phyloP scores from a whole-genome alignment of 2,888 invertebrate genomes.

The Pterostichus niger region DNA sequence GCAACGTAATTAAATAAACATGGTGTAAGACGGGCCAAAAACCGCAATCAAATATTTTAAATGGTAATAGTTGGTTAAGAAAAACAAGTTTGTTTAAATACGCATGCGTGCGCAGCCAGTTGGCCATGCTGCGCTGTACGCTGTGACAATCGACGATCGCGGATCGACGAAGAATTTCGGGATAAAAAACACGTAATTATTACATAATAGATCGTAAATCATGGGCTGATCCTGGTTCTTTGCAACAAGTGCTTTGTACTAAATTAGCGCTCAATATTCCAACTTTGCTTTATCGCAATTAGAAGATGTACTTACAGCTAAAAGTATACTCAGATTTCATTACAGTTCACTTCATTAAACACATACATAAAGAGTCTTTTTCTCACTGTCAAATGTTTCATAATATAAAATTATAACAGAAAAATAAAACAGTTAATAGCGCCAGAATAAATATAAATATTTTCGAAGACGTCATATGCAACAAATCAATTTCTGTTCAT shows the following conservation, averaged over 20 bases:
- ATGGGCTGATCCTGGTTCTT: slow-evolving; percentile 38
- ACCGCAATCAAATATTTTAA: slow-evolving; percentile 66
- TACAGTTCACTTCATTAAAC: too few relatives aligned
- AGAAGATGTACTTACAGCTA: too few relatives aligned
- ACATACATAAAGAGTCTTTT: too few relatives aligned
- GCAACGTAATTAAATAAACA: slow-evolving; percentile 65
- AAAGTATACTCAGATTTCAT: too few relatives aligned
- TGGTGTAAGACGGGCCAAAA: slow-evolving; percentile 59
- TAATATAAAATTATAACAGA: too few relatives aligned
- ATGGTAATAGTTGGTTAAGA: slow-evolving; percentile 60
- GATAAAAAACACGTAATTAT: slow-evolving; percentile 64
- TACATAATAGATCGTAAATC: slow-evolving; percentile 66
- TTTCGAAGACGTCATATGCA: too few relatives aligned
- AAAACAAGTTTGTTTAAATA: slow-evolving; percentile 59
- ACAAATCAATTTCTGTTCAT: too few relatives aligned
- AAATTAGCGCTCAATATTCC: slow-evolving; percentile 32
- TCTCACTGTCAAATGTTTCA: too few relatives aligned
- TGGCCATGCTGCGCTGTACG: slow-evolving; percentile 18
- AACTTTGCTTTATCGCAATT: not conserved
- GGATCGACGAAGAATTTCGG: slow-evolving; percentile 34
- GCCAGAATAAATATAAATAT: too few relatives aligned
- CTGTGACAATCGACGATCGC: slow-evolving; percentile 35
- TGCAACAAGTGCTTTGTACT: not conserved
- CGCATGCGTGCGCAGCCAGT: slow-evolving; percentile 56
- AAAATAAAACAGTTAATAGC: too few relatives aligned